Evolutionary conservation across 2,888 invertebrate species (phyloP).

Genomic region (Hydrotaea cyrtoneurina): DNA sequence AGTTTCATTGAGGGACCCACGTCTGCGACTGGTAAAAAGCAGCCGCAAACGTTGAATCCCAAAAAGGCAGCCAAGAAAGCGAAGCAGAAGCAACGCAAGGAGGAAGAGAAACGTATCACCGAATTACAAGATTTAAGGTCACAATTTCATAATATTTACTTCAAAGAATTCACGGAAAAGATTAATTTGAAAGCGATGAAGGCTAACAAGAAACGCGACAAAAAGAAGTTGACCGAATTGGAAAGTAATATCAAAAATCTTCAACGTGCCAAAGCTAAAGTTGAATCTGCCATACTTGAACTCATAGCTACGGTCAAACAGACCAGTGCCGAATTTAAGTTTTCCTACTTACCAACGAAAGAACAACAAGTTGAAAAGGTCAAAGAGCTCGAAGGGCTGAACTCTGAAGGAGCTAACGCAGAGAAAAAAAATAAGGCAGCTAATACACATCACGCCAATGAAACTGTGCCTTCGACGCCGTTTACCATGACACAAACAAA

Average conservation of each 20-base stretch:
- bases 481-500: constrained; percentile 52
- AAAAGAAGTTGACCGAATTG: constrained; percentile 78
- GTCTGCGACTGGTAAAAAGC: constrained; percentile 69
- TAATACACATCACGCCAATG: constrained; percentile 57
- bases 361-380: constrained; percentile 78
- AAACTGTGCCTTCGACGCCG: constrained; percentile 52
- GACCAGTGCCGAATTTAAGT: constrained; percentile 78
- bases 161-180: constrained; percentile 79
- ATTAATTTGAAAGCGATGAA: constrained; percentile 76
- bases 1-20: constrained; percentile 78
- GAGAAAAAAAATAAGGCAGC: constrained; percentile 56
- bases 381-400: constrained; percentile 70
- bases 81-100: constrained; percentile 80
- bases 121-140: constrained; percentile 78
- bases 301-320: constrained; percentile 79
- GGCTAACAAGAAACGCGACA: constrained; percentile 78
- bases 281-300: constrained; percentile 79
- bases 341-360: constrained; percentile 80
- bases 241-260: constrained; percentile 79
- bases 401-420: not conserved
- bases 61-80: constrained; percentile 81
- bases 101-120: constrained; percentile 78
- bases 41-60: constrained; percentile 77
- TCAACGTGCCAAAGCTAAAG: constrained; percentile 79
- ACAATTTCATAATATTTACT: constrained; percentile 79